Conservation (phyloP, 2,888 invertebrate genomes). For the Malthinus flaveolus region DNA sequence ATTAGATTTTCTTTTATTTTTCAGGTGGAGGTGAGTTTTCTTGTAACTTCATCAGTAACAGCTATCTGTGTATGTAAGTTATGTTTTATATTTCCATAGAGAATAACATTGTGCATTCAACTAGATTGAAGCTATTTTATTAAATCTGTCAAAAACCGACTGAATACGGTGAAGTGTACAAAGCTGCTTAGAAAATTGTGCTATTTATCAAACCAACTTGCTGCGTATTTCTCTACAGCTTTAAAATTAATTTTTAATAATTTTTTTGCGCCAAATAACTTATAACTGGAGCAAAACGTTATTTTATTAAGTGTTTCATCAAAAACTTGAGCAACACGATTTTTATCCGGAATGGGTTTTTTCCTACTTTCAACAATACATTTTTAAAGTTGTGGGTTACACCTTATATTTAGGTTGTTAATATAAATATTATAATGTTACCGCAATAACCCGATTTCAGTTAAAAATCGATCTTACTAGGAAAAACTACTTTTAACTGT, state of each 20-base stretch:
- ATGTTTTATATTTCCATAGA: constrained; percentile 3
- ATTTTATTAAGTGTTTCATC: neutral
- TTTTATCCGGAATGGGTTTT: neutral
- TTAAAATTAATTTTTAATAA: constrained; percentile 7
- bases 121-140: constrained; percentile 30
- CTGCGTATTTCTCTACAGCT: neutral
- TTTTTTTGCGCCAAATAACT: no score
- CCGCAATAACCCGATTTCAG: no score
- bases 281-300: neutral
- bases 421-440: no score
- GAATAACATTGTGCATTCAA: constrained; percentile 6
- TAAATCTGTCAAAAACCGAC: constrained; percentile 38
- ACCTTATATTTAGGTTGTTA: no score
- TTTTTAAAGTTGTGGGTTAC: no score
- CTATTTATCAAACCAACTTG: constrained; percentile 22
- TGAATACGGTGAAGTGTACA: constrained; percentile 29
- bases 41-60: constrained; percentile 5
- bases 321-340: neutral
- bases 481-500: no score
- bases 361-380: neutral
- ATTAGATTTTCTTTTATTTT: constrained; percentile 9
- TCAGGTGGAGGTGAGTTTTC: constrained; percentile 21
- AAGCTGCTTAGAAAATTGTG: constrained; percentile 29
- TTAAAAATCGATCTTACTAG: no score
- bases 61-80: constrained; percentile 11